Percentiles rank a stretch among this genome's conserved stretches.
Evolutionary conservation across 2,113 vertebrate species (phyloP).

Genomic region (Stegostoma tigrinum): DNA sequence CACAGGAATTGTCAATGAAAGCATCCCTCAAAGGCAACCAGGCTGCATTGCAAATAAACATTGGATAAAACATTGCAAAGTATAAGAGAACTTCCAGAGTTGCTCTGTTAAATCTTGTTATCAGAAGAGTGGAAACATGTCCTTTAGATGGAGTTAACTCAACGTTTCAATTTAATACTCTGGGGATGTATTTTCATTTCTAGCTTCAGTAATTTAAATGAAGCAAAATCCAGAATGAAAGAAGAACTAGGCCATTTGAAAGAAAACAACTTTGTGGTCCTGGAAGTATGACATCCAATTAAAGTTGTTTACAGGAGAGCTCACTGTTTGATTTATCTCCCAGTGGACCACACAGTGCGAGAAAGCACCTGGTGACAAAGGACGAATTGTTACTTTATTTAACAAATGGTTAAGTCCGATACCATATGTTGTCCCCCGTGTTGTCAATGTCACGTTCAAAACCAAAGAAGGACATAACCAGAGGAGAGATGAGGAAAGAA

Average conservation of each 20-base stretch:
- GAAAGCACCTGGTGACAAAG: not conserved
- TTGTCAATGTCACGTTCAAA: not conserved
- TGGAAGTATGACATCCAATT: not conserved
- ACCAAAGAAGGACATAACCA: not conserved
- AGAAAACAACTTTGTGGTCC: not conserved
- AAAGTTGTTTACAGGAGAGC: not conserved
- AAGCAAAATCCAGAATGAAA: not conserved
- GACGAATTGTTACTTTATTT: not conserved
- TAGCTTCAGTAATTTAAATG: not conserved
- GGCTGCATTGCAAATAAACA: constrained; percentile 13
- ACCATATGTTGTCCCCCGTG: not conserved
- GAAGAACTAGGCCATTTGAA: not conserved
- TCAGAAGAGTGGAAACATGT: not conserved
- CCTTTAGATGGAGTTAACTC: no score
- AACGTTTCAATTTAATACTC: not conserved
- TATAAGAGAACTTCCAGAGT: not conserved
- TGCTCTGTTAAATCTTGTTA: not conserved
- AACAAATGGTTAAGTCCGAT: not conserved
- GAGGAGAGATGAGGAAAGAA: not conserved
- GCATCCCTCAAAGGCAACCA: not conserved
- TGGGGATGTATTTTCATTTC: not conserved
- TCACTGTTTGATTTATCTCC: constrained; percentile 8
- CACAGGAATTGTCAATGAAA: not conserved
- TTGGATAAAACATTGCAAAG: not conserved
- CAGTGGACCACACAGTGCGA: not conserved